These are phyloP conservation scores for Orthonyx spaldingii DNA, from an alignment of 2,113 vertebrate genomes.

Conservation along the genomic window DNA sequence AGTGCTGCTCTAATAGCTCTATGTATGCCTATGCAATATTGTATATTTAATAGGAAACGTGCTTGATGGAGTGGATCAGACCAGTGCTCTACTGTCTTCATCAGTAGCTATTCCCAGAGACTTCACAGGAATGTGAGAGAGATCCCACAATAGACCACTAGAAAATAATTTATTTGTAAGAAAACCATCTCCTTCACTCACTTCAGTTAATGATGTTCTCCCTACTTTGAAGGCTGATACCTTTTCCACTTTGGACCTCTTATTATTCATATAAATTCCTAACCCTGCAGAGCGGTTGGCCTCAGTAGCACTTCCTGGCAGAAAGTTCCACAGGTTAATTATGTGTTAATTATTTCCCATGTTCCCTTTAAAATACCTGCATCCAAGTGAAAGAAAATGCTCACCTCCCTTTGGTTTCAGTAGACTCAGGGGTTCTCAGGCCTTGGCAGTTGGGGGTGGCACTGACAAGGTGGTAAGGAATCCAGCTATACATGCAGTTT, in stretches of 20 bases:
- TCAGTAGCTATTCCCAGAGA: background rate
- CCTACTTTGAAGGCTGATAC: slow-evolving; percentile 29
- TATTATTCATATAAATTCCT: slow-evolving; percentile 50
- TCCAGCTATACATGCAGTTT: slow-evolving; percentile 7
- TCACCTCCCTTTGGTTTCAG: slow-evolving; percentile 39
- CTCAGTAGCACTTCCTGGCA: slow-evolving; percentile 58
- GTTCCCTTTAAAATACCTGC: slow-evolving; percentile 48
- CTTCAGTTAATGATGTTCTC: slow-evolving; percentile 16
- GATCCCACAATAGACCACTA: background rate
- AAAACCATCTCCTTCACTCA: slow-evolving; percentile 8
- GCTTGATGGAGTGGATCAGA: background rate
- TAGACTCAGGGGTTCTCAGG: slow-evolving; percentile 15
- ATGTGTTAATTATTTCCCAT: slow-evolving; percentile 66
- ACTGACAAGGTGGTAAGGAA: slow-evolving; percentile 48
- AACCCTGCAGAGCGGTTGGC: slow-evolving; percentile 26
- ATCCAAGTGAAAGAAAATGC: slow-evolving; percentile 47
- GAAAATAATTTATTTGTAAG: slow-evolving; percentile 6
- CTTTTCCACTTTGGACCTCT: slow-evolving; percentile 42
- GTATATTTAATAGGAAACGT: slow-evolving; percentile 5
- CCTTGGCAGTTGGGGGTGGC: slow-evolving; percentile 46
- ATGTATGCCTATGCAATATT: background rate
- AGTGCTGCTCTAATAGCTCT: background rate
- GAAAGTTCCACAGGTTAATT: slow-evolving; percentile 63
- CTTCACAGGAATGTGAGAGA: background rate
- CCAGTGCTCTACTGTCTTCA: background rate